Evolutionary conservation across 2,888 invertebrate genomes (phyloP).

Genomic region (Brachylomia viminalis): DNA sequence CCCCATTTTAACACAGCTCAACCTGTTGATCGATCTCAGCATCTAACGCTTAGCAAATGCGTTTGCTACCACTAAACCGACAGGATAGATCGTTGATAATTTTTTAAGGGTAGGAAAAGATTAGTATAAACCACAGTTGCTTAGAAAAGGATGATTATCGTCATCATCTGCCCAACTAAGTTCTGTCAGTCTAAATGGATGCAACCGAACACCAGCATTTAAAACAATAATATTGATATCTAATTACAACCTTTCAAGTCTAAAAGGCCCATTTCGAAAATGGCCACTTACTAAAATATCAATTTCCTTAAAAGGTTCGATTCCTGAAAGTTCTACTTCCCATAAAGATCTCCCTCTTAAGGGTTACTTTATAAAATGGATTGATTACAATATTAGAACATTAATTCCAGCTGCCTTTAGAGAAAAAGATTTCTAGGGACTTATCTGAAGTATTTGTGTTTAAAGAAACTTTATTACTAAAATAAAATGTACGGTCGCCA

Average conservation of each 20-base stretch:
- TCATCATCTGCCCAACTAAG: no score
- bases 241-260: background rate
- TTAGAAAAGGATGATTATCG: background rate
- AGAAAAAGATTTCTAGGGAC: background rate
- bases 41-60: no score
- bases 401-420: background rate
- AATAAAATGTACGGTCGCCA: no score
- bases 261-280: conserved; percentile 10
- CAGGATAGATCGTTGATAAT: background rate
- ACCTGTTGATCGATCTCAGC: no score
- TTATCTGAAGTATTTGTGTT: background rate
- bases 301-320: conserved; percentile 17
- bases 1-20: no score
- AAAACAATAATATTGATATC: conserved; percentile 3
- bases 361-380: conserved; percentile 18
- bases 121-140: background rate
- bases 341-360: background rate
- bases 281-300: conserved; percentile 12
- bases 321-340: background rate
- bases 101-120: background rate
- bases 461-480: background rate
- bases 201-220: no score
- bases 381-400: conserved; percentile 15
- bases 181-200: background rate
- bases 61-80: no score